Conservation (phyloP, 2,797 vertebrate species). For the Sardinella longiceps region DNA sequence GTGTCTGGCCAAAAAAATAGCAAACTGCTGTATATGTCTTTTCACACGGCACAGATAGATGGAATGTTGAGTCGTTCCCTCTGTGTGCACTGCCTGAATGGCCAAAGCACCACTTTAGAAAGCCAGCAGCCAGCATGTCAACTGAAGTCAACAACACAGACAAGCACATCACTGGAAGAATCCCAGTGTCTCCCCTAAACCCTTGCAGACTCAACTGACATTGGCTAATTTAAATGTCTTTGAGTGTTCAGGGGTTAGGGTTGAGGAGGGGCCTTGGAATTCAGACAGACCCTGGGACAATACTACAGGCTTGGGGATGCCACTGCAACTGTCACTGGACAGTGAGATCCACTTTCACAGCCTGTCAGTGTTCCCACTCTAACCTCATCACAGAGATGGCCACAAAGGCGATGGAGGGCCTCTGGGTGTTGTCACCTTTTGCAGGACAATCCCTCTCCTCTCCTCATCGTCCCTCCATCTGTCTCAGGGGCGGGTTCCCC, state of each 20-base stretch:
- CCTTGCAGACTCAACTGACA: too few relatives aligned
- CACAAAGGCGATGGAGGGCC: not conserved
- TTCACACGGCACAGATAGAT: not conserved
- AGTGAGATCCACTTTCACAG: not conserved
- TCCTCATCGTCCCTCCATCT: not conserved
- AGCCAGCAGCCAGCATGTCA: not conserved
- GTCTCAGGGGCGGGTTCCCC: too few relatives aligned
- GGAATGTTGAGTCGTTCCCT: not conserved
- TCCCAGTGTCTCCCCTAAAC: too few relatives aligned
- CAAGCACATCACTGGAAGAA: too few relatives aligned
- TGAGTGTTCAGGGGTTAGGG: too few relatives aligned
- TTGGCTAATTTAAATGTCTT: too few relatives aligned
- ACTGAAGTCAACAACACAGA: not conserved
- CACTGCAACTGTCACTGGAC: too few relatives aligned
- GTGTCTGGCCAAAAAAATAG: not conserved
- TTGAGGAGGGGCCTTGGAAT: too few relatives aligned
- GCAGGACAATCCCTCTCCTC: not conserved
- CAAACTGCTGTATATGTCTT: not conserved
- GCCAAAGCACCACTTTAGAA: not conserved
- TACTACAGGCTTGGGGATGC: too few relatives aligned
- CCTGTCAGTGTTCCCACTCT: not conserved
- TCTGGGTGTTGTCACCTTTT: not conserved
- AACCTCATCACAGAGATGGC: too few relatives aligned
- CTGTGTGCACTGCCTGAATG: not conserved
- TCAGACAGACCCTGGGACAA: too few relatives aligned